Evolutionary conservation across 2,888 invertebrate genomes (phyloP).

Genomic region (Apocheima hispidaria): DNA sequence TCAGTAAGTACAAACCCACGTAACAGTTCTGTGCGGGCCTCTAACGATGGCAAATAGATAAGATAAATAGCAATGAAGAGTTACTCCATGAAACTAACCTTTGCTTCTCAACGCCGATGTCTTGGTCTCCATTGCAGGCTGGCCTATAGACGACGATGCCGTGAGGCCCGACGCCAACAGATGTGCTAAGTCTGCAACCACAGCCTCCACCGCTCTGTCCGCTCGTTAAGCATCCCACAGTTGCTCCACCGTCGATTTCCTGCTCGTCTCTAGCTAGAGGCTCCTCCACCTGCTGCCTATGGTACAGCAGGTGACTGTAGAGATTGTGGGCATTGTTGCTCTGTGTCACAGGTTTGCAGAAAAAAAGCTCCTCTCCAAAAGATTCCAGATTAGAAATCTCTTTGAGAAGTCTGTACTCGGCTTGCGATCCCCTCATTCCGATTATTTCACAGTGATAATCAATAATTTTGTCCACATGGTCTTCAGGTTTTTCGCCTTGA

Average conservation of each 20-base stretch:
- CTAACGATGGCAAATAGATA: background rate
- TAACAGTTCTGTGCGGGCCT: background rate
- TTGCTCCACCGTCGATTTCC: slow-evolving; percentile 79
- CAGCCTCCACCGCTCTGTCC: slow-evolving; percentile 78
- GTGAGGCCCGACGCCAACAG: slow-evolving; percentile 93
- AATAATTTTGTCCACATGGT: slow-evolving; percentile 87
- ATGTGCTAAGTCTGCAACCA: slow-evolving; percentile 79
- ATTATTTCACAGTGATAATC: slow-evolving; percentile 87
- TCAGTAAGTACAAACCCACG: background rate
- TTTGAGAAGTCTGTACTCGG: slow-evolving; percentile 93
- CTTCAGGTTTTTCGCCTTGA: slow-evolving; percentile 87
- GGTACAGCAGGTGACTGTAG: slow-evolving; percentile 90
- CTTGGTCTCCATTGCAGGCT: slow-evolving; percentile 84
- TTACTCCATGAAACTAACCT: slow-evolving; percentile 73
- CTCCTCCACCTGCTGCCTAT: slow-evolving; percentile 85
- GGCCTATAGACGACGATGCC: slow-evolving; percentile 90
- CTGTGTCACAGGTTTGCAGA: slow-evolving; percentile 87
- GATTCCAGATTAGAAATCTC: slow-evolving; percentile 92
- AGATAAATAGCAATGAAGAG: background rate
- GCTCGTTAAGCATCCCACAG: slow-evolving; percentile 76
- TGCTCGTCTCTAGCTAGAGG: slow-evolving; percentile 75
- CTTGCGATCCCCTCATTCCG: slow-evolving; percentile 90
- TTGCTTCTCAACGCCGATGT: slow-evolving; percentile 88
- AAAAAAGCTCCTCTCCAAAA: slow-evolving; percentile 94
- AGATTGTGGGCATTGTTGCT: slow-evolving; percentile 90